A percentile compares a stretch with the other conserved stretches of the same genome.
phyloP scores from a whole-genome alignment of 2,888 invertebrate species.

The Choristoneura rosaceana region DNA sequence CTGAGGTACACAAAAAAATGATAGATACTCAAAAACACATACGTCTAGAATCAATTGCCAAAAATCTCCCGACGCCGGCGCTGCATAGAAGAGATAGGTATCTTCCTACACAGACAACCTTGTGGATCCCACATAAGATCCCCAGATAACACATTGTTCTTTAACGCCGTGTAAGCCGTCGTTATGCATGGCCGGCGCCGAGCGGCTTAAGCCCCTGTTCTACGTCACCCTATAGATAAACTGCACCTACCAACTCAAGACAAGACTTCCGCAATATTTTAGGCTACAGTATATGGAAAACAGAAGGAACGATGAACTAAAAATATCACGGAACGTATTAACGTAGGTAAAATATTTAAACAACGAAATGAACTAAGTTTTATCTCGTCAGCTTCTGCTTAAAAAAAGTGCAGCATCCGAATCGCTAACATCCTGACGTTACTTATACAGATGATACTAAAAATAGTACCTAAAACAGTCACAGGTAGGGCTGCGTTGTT shows the following conservation, averaged over 20 bases:
- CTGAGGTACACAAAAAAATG: no score
- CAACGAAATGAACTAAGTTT: no score
- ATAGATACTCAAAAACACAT: no score
- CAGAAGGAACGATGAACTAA: background rate
- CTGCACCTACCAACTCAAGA: conserved; percentile 29
- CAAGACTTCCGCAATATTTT: conserved; percentile 24
- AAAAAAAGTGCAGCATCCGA: no score
- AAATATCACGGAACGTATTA: background rate
- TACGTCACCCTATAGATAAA: conserved; percentile 28
- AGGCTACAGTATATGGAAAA: conserved; percentile 6
- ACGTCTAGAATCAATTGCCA: background rate
- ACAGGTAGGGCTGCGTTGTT: no score
- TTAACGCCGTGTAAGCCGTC: conserved; percentile 30
- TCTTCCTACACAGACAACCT: conserved; percentile 1
- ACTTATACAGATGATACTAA: no score
- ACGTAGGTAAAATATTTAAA: no score
- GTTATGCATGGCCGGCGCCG: conserved; percentile 33
- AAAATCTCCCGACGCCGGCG: background rate
- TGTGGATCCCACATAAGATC: conserved; percentile 10
- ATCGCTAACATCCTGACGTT: no score
- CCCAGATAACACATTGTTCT: conserved; percentile 24
- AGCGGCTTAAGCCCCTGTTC: conserved; percentile 10
- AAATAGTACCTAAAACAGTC: no score
- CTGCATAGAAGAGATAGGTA: background rate
- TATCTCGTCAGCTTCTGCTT: no score